Evolutionary conservation across 1,140 invertebrate species (phyloP).

Genomic region (Ooceraea biroi): DNA sequence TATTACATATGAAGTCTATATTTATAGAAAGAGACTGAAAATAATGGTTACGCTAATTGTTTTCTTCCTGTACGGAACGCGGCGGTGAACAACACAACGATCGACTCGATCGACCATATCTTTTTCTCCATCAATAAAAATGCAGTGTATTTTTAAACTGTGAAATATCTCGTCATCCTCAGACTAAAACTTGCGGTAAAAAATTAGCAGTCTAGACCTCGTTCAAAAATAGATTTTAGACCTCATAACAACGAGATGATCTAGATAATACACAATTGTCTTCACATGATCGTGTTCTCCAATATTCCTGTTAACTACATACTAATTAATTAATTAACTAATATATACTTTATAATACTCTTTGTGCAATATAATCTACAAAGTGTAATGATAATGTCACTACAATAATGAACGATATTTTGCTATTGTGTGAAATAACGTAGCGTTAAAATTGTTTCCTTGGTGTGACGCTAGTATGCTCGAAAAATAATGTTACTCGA

Average conservation of each 20-base stretch:
- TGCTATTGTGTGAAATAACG: not conserved
- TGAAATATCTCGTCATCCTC: not conserved
- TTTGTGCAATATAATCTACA: constrained; percentile 15
- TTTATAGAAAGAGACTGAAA: constrained; percentile 9
- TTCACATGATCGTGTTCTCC: constrained; percentile 26
- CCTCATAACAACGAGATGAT: not conserved
- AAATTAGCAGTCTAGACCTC: not conserved
- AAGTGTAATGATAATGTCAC: constrained; percentile 31
- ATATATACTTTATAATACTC: constrained; percentile 28
- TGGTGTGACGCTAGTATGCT: not conserved
- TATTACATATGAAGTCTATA: not conserved
- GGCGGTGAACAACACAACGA: too few relatives aligned
- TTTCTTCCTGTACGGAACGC: not conserved
- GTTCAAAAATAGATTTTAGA: not conserved
- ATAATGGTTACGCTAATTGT: not conserved
- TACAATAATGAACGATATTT: constrained; percentile 36
- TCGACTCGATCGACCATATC: not conserved
- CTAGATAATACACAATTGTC: constrained; percentile 25
- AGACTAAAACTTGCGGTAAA: not conserved
- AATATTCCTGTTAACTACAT: constrained; percentile 34
- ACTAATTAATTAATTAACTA: not conserved
- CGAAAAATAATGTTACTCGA: not conserved
- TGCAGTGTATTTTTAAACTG: not conserved
- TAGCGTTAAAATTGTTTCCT: not conserved
- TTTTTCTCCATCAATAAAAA: not conserved